Evolutionary conservation across 2,797 vertebrate genomes (phyloP), one percentile per base, ranked within the genome.

Genomic region (Anguilla anguilla): DNA sequence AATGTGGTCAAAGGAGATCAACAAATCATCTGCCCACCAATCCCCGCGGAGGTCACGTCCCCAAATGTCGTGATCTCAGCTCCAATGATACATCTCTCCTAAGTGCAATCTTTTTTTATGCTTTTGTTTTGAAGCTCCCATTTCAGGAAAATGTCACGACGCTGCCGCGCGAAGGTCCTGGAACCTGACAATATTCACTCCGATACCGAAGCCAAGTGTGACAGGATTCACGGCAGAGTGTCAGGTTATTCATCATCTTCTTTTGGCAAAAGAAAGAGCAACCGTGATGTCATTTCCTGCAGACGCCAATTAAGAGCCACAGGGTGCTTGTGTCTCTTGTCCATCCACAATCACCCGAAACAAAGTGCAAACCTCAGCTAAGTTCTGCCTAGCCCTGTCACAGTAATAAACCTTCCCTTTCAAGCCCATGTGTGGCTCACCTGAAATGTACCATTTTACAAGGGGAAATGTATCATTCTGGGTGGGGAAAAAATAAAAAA

Each of bases 191-290:
- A 81, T 57, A 87, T 46, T 19, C 59, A 17, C 22, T 87, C 86
- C 35, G 28, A n/a, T 46, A 83, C 59, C 28, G 57, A 64, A 5
- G 46, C 53, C 39, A 28, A 83, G 57, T 51, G 35, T 82, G 86
- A 69, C 72, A 87, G 46, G 59, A n/a, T 49, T n/a, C n/a, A n/a
- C 51, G 39, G 22, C 2, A n/a, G 85, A 31, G 39, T 31, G 49
- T 46, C 11, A 53, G 84, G 53, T 87, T 74, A 86, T 79, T 61
- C 43, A 84, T 85, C 88, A 86, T 82, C 57, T 61, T 51, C 53
- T n/a, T 55, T n/a, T 35, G 86, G 61, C 31, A 89, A 57, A 61
- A 22, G 22, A 49, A 84, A 83, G 61, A 22, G 57, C 79, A 61
- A 2, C 59, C 3, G 59, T 64, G 72, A 82, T 79, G 19, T 39